Base-by-base conservation (phyloP, 2,888 invertebrate genomes). In the Drosophila greeni region DNA sequence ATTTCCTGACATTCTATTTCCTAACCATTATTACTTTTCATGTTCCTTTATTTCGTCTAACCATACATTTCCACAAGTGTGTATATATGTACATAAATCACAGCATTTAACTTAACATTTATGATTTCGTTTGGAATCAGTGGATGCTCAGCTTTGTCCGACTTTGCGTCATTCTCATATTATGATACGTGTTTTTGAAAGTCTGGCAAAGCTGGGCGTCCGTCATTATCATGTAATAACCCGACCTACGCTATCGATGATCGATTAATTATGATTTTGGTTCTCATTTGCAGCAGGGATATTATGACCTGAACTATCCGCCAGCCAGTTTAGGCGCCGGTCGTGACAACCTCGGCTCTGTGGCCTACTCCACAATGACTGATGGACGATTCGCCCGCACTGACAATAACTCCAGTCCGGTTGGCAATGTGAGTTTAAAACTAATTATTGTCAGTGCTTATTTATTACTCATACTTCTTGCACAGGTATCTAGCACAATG, bases 321-420 rank as follows among this genome's bases (percentile, higher is more conserved):
- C 93, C 93, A 70, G 93, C 93, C 70, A 93, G 93, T 82, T 89
- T 93, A 82, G 92, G 93, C 49, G 92, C 93, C 62, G 93, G 93
- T 60, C 87, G 89, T 49, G 93, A 93, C 84, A 92, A 92, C 72
- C 89, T 93, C 72, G 92, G 92, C 55, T 92, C 91, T 75, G 93
- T 93, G 74, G 92, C 92, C 60, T 93, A 93, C 89, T 92, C 93
- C 79, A 90, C 90, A 85, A 92, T 93, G 90, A 92, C 92, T 83
- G 93, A 94, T 88, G 93, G 91, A 66, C 90, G 93, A 84, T 94
- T 92, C 87, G 90, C 93, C 69, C 91, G 93, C 85, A 92, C 93
- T 76, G 94, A 94, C 88, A 94, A 94, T 90, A 94, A 94, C 87
- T 93, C 94, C 80, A 94, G 94, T 73, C 94, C 95, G 47, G 89